Conservation (phyloP, 2,113 vertebrate species). For the Nannobrachium achirus region DNA sequence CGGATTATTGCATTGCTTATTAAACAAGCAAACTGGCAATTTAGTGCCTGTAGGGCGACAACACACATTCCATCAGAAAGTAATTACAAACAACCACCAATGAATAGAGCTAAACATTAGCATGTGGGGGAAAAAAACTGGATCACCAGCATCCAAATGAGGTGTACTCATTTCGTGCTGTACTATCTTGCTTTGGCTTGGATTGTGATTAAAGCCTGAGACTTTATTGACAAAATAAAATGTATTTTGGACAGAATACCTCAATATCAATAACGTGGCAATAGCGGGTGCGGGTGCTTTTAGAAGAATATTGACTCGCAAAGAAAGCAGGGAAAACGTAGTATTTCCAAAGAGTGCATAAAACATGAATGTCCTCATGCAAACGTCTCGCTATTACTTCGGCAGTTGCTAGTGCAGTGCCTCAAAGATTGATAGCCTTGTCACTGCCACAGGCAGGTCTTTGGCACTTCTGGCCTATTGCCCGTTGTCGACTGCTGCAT, state of each 20-base stretch:
- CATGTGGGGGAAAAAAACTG: too few relatives aligned
- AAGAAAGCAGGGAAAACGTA: constrained; percentile 19
- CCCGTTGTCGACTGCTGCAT: constrained; percentile 18
- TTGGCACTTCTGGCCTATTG: constrained; percentile 32
- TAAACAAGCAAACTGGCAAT: constrained; percentile 21
- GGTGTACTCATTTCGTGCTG: too few relatives aligned
- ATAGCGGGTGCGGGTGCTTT: too few relatives aligned
- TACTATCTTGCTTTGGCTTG: too few relatives aligned
- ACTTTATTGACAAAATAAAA: too few relatives aligned
- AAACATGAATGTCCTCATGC: constrained; percentile 27
- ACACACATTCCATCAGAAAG: constrained; percentile 25
- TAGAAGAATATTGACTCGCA: too few relatives aligned
- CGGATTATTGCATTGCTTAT: constrained; percentile 51
- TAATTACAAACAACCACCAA: constrained; percentile 44
- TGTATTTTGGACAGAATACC: too few relatives aligned
- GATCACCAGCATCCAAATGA: too few relatives aligned
- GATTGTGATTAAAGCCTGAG: too few relatives aligned
- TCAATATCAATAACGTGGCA: too few relatives aligned
- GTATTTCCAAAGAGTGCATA: constrained; percentile 18
- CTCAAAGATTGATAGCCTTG: constrained; percentile 57
- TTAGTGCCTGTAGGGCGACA: not conserved
- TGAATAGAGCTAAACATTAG: too few relatives aligned
- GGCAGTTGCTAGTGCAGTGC: constrained; percentile 37
- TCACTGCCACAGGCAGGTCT: constrained; percentile 20
- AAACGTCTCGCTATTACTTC: constrained; percentile 28